Evolutionary conservation across 1,140 invertebrate genomes (phyloP).

Genomic region (Portunus trituberculatus): DNA sequence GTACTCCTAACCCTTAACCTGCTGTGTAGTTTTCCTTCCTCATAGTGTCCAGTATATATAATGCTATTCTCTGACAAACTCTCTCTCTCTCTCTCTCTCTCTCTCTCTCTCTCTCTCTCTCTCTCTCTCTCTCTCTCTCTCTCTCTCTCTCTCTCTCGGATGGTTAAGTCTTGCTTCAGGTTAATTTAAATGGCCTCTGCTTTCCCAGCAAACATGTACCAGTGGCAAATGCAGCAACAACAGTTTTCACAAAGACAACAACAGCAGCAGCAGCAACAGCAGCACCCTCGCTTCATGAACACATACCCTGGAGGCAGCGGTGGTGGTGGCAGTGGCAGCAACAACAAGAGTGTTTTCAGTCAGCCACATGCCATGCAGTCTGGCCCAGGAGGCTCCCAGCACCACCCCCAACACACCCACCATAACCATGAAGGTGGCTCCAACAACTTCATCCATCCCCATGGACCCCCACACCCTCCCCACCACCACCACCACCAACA

Average conservation of each 20-base stretch:
- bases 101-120: no score
- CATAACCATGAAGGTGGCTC: constrained; percentile 77
- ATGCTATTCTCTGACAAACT: no score
- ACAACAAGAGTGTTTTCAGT: constrained; percentile 77
- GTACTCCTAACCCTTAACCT: not conserved
- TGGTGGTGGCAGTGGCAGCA: constrained; percentile 2
- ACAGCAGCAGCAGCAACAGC: constrained; percentile 77
- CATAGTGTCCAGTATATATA: no score
- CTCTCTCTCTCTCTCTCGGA: no score
- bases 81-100: no score
- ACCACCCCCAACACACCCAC: constrained; percentile 75
- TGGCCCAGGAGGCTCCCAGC: constrained; percentile 44
- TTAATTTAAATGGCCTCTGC: no score
- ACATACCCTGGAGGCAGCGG: constrained; percentile 36
- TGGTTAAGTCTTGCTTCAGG: no score
- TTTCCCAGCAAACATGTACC: constrained; percentile 60
- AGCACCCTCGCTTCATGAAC: constrained; percentile 74
- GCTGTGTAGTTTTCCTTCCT: no score
- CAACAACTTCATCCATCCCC: constrained; percentile 55
- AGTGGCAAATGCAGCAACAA: constrained; percentile 62
- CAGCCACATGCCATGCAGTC: constrained; percentile 61
- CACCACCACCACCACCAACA: no score
- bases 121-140: no score
- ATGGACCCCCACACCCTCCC: not conserved
- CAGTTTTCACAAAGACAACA: constrained; percentile 77